Conservation (phyloP, 2,888 invertebrate genomes). For the Rhagium mordax region DNA sequence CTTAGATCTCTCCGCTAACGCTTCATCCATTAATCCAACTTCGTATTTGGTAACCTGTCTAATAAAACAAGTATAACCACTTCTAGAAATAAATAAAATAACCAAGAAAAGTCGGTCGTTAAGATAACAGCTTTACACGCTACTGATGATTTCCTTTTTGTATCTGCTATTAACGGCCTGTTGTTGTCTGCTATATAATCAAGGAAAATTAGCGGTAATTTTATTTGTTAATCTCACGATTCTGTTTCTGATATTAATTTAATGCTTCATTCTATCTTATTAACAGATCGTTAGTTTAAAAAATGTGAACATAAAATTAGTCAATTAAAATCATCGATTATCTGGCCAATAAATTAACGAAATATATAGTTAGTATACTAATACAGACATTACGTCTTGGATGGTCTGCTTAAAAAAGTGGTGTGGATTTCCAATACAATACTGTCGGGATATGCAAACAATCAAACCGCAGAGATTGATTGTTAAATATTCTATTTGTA, state of each 20-base stretch:
- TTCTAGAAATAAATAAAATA: constrained; percentile 49
- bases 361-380: too few species aligned
- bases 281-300: neutral
- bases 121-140: constrained; percentile 20
- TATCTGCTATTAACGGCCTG: constrained; percentile 4
- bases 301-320: neutral
- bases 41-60: constrained; percentile 48
- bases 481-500: too few species aligned
- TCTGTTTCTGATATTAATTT: neutral
- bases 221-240: constrained; percentile 7
- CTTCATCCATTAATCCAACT: constrained; percentile 46
- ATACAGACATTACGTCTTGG: too few species aligned
- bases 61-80: constrained; percentile 48
- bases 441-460: too few species aligned
- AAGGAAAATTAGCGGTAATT: constrained; percentile 13
- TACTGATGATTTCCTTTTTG: constrained; percentile 6
- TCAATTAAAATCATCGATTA: neutral
- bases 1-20: constrained; percentile 46
- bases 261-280: neutral
- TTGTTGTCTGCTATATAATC: neutral
- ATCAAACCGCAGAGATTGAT: too few species aligned
- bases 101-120: constrained; percentile 12
- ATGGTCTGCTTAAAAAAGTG: too few species aligned
- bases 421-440: too few species aligned
- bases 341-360: neutral